A percentile compares a stretch with the other conserved stretches of the same genome.
Evolutionary conservation across 2,797 vertebrate species (phyloP).

Genomic region (Siniperca undulata): DNA sequence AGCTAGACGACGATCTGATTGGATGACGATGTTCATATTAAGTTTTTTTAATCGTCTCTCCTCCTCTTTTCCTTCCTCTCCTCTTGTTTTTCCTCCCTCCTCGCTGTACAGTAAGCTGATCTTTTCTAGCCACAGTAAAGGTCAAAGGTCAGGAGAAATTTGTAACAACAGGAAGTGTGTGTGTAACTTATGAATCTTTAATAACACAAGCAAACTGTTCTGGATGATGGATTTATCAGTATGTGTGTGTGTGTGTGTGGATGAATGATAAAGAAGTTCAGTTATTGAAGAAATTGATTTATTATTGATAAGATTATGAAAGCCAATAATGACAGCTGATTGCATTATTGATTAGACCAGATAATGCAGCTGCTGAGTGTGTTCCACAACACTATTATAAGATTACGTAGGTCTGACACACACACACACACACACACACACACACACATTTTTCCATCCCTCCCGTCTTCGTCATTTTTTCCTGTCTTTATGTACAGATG

Average conservation of each 20-base stretch:
- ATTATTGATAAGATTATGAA: conserved; percentile 78
- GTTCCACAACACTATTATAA: conserved; percentile 47
- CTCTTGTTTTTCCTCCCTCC: neutral
- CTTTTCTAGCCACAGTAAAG: conserved; percentile 29
- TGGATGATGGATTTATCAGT: conserved; percentile 20
- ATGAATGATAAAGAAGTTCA: conserved; percentile 44
- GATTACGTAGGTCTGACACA: conserved; percentile 24
- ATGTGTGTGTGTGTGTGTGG: conserved; percentile 12
- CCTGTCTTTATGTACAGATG: neutral
- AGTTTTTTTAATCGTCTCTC: neutral
- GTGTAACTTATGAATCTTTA: conserved; percentile 67
- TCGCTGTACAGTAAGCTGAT: conserved; percentile 40
- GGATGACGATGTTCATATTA: too few relatives aligned
- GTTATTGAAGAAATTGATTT: conserved; percentile 59
- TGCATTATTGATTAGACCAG: conserved; percentile 76
- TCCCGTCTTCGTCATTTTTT: neutral
- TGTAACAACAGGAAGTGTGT: conserved; percentile 58
- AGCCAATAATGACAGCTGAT: conserved; percentile 55
- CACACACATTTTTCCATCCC: neutral
- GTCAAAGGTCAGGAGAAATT: conserved; percentile 60
- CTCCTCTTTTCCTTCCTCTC: too few relatives aligned
- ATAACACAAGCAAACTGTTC: conserved; percentile 23
- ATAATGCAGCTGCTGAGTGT: conserved; percentile 42
- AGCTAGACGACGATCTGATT: too few relatives aligned
- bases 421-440: conserved; percentile 7